Conservation (phyloP, 92 coral and sea anemone genomes). For the Siderastrea siderea region DNA sequence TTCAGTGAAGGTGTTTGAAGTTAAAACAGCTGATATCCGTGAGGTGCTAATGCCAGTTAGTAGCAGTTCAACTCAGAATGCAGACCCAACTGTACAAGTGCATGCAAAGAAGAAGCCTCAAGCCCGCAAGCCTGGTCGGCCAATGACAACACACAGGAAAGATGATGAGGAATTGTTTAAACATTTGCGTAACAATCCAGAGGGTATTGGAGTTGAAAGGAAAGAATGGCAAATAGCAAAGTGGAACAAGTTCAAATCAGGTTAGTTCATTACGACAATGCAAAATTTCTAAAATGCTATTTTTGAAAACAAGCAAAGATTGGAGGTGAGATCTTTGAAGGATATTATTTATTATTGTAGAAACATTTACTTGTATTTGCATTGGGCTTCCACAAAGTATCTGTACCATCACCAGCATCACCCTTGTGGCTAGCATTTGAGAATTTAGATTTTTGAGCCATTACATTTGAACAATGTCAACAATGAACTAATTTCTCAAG, state of each 20-base stretch:
- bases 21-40: slow-evolving; percentile 29
- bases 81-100: too few species aligned
- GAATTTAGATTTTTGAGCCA: slow-evolving; percentile 43
- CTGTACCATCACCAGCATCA: slow-evolving; percentile 56
- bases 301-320: slow-evolving; percentile 30
- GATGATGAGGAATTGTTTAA: slow-evolving; percentile 75
- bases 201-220: slow-evolving; percentile 46
- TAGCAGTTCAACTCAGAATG: not conserved
- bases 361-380: slow-evolving; percentile 40
- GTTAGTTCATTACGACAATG: slow-evolving; percentile 53
- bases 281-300: slow-evolving; percentile 30
- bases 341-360: slow-evolving; percentile 6
- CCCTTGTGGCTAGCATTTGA: slow-evolving; percentile 52
- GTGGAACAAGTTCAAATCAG: slow-evolving; percentile 51
- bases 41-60: slow-evolving; percentile 60
- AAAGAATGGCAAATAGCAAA: slow-evolving; percentile 26
- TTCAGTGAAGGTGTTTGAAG: slow-evolving; percentile 70
- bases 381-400: slow-evolving; percentile 48
- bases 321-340: slow-evolving; percentile 14
- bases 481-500: slow-evolving; percentile 38
- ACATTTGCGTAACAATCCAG: slow-evolving; percentile 66
- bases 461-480: slow-evolving; percentile 51
- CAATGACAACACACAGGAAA: slow-evolving; percentile 72
- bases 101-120: not conserved
- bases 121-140: slow-evolving; percentile 65